Conservation (phyloP, 2,888 invertebrate genomes). For the Graphium colonna region DNA sequence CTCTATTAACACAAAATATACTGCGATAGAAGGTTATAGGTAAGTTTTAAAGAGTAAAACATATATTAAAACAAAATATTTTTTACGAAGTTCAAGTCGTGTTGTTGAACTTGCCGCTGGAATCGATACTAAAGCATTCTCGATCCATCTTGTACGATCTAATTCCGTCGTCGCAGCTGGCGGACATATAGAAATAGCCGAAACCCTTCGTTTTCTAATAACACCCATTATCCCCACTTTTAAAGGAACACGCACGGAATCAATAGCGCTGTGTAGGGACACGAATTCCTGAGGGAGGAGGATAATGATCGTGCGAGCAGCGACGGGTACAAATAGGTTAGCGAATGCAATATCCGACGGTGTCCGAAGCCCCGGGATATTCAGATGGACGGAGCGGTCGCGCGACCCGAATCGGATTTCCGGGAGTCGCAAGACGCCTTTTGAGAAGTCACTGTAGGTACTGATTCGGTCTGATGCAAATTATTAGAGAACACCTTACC, state of each 20-base stretch:
- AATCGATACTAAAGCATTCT: too few species aligned
- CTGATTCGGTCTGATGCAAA: not conserved
- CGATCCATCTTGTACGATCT: constrained; percentile 4
- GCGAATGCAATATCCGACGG: constrained; percentile 77
- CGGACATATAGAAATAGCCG: constrained; percentile 32
- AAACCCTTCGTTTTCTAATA: constrained; percentile 31
- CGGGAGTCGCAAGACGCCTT: constrained; percentile 32
- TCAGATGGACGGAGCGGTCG: constrained; percentile 56
- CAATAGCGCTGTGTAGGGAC: constrained; percentile 57
- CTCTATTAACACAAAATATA: too few species aligned
- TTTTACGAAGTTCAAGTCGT: too few species aligned
- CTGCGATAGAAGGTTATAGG: too few species aligned
- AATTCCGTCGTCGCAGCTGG: constrained; percentile 35
- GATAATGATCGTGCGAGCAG: constrained; percentile 72
- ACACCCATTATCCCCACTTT: constrained; percentile 67
- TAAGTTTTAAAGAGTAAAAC: too few species aligned
- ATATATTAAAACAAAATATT: too few species aligned
- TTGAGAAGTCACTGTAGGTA: too few species aligned
- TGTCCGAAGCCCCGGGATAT: constrained; percentile 61
- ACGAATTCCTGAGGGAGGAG: constrained; percentile 61
- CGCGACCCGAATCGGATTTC: constrained; percentile 42
- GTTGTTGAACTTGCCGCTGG: too few species aligned
- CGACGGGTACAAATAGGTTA: constrained; percentile 77
- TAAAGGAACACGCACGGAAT: constrained; percentile 57
- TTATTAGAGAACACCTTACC: too few species aligned